Evolutionary conservation across 2,888 invertebrate species (phyloP).

Genomic region (Ormia ochracea): DNA sequence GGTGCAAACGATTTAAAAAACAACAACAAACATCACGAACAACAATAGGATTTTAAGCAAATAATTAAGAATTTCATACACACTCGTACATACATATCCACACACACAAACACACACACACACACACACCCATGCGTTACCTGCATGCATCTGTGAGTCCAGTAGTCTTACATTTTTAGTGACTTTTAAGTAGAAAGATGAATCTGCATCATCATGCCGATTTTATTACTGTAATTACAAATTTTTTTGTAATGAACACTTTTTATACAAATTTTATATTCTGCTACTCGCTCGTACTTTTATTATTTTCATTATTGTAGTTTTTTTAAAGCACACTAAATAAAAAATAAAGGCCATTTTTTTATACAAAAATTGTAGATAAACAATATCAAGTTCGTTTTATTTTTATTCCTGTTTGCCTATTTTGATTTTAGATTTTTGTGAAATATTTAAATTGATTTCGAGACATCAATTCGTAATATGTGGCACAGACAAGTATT

Average conservation of each 20-base stretch:
- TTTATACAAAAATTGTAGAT: background rate
- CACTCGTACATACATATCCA: background rate
- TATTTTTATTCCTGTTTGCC: no score
- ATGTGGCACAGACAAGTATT: background rate
- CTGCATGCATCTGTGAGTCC: background rate
- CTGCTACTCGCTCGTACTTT: slow-evolving; percentile 6
- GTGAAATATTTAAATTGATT: background rate
- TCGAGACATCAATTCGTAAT: background rate
- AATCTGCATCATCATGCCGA: slow-evolving; percentile 58
- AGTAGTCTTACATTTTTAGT: slow-evolving; percentile 22
- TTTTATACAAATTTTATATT: slow-evolving; percentile 12
- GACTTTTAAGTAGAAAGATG: slow-evolving; percentile 49
- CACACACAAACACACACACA: background rate
- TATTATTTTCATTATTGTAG: slow-evolving; percentile 1
- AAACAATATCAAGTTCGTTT: background rate
- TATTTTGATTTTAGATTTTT: no score
- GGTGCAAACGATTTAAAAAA: background rate
- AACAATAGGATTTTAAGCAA: slow-evolving; percentile 24
- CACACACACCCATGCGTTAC: background rate
- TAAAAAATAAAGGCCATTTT: background rate
- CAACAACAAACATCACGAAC: background rate
- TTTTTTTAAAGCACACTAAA: slow-evolving; percentile 1
- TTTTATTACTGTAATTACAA: slow-evolving; percentile 57
- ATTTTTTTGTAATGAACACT: slow-evolving; percentile 50
- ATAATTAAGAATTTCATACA: no score